Conservation (phyloP, 2,888 invertebrate species). For the Drosophila affinis region DNA sequence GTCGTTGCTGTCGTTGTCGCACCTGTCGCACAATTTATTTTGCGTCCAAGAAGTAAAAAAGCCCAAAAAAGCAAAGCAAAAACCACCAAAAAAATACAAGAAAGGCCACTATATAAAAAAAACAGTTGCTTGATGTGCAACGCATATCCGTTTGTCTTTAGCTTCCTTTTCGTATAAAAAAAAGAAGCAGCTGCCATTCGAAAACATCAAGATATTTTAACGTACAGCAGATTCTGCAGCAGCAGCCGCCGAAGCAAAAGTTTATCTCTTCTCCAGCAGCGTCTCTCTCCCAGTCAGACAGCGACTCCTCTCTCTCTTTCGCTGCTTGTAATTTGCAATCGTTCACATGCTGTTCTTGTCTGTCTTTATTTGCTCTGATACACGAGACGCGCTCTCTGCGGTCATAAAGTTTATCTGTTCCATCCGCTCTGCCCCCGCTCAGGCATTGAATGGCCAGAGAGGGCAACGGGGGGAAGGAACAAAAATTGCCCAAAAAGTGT, state of each 20-base stretch:
- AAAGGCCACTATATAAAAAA: conserved; percentile 28
- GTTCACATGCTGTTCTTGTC: conserved; percentile 77
- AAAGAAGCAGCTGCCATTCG: conserved; percentile 70
- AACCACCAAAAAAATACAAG: conserved; percentile 49
- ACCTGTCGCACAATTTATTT: conserved; percentile 79
- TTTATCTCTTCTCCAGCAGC: conserved; percentile 29
- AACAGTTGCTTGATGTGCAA: conserved; percentile 76
- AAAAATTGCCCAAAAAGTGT: conserved; percentile 64
- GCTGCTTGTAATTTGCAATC: conserved; percentile 76
- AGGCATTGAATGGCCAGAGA: conserved; percentile 46
- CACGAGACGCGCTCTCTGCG: conserved; percentile 44
- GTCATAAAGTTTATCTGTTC: conserved; percentile 63
- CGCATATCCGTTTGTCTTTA: conserved; percentile 78
- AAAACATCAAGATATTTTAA: conserved; percentile 31
- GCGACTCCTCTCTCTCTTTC: neutral
- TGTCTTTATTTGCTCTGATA: conserved; percentile 71
- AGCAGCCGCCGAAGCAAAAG: conserved; percentile 50
- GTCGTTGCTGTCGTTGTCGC: conserved; percentile 72
- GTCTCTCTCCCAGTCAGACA: neutral
- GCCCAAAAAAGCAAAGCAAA: conserved; percentile 56
- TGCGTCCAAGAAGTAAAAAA: conserved; percentile 72
- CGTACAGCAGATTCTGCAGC: conserved; percentile 20
- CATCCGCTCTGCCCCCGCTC: conserved; percentile 14
- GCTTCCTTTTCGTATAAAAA: conserved; percentile 72
- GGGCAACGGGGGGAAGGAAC: neutral